These are phyloP conservation scores for Tanytarsus gracilentus DNA, from an alignment of 2,888 invertebrate species.

Conservation along the genomic window DNA sequence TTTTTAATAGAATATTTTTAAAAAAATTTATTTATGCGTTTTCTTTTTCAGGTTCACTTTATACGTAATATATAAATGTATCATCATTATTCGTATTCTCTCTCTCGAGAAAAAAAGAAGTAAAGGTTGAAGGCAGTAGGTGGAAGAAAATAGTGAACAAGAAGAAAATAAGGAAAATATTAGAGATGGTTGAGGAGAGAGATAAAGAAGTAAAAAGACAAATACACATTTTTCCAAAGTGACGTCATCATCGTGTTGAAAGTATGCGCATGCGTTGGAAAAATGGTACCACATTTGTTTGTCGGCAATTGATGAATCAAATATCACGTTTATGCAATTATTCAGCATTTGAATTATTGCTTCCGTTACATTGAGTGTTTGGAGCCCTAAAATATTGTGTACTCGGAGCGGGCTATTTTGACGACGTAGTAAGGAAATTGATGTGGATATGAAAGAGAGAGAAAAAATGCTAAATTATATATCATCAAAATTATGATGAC, in stretches of 20 bases:
- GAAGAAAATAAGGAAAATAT: background rate
- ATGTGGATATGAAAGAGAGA: background rate
- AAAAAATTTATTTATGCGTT: conserved; percentile 5
- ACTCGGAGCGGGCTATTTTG: conserved; percentile 9
- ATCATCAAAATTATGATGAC: background rate
- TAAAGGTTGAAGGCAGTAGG: background rate
- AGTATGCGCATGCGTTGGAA: conserved; percentile 23
- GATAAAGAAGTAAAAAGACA: background rate
- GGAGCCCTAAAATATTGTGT: conserved; percentile 23
- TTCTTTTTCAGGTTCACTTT: background rate
- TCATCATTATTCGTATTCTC: background rate
- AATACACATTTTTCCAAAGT: conserved; percentile 1
- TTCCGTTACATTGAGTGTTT: conserved; percentile 25
- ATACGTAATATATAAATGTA: background rate
- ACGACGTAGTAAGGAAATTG: background rate
- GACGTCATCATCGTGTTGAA: conserved; percentile 1
- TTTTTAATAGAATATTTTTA: conserved; percentile 3
- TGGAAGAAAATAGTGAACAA: background rate
- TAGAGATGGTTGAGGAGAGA: background rate
- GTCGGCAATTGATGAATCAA: conserved; percentile 17
- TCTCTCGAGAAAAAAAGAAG: background rate
- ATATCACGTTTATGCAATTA: conserved; percentile 29
- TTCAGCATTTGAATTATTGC: conserved; percentile 28
- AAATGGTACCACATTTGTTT: conserved; percentile 1
- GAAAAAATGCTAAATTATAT: background rate